Evolutionary conservation across 2,888 invertebrate species (phyloP).

Genomic region (Hipparchia semele): DNA sequence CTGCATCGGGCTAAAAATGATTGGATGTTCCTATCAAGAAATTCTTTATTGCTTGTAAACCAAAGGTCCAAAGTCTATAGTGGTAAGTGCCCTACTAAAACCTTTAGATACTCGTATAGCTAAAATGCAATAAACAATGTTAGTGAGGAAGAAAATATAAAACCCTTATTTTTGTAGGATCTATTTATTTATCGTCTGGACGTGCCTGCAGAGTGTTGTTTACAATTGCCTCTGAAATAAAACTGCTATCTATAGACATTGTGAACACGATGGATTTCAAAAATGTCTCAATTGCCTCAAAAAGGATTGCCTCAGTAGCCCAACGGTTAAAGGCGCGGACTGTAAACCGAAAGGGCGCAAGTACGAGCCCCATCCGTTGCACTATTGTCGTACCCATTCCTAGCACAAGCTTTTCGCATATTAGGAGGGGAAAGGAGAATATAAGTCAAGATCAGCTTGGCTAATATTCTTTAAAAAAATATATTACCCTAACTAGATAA

Average conservation of each 20-base stretch:
- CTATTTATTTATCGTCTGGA: slow-evolving; percentile 7
- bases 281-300: neutral
- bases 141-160: neutral
- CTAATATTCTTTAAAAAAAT: too few species aligned
- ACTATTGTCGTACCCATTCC: too few species aligned
- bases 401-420: too few species aligned
- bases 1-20: too few species aligned
- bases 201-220: slow-evolving; percentile 6
- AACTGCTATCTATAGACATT: neutral
- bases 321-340: too few species aligned
- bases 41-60: too few species aligned
- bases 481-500: too few species aligned
- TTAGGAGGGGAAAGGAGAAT: too few species aligned
- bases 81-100: neutral
- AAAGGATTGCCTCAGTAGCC: neutral
- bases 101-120: neutral
- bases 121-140: slow-evolving; percentile 12
- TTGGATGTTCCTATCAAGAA: too few species aligned
- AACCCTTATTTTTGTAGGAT: slow-evolving; percentile 7
- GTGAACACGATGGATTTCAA: neutral
- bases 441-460: too few species aligned
- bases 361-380: too few species aligned
- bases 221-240: neutral
- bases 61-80: neutral
- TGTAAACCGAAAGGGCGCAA: too few species aligned